Evolutionary conservation across 2,113 vertebrate species (phyloP).

Genomic region (Clupea harengus): DNA sequence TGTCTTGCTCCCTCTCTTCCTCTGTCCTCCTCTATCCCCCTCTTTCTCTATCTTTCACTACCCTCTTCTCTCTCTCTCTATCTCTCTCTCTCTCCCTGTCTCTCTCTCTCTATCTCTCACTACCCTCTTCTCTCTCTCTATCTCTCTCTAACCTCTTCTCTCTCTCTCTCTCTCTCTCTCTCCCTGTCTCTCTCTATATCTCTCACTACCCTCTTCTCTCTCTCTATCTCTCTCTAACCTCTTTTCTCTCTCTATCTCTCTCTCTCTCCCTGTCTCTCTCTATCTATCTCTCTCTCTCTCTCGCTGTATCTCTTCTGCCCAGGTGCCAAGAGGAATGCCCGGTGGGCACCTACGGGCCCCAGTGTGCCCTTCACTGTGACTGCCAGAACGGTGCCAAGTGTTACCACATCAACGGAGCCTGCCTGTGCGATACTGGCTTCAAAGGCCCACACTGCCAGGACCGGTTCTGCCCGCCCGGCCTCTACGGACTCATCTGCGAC

Average conservation of each 20-base stretch:
- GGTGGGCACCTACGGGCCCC: constrained; percentile 85
- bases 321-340: constrained; percentile 98
- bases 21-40: not conserved
- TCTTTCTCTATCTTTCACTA: not conserved
- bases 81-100: not conserved
- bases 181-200: not conserved
- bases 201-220: not conserved
- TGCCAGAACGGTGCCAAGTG: constrained; percentile 93
- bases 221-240: not conserved
- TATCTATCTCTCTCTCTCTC: not conserved
- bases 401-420: constrained; percentile 87
- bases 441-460: constrained; percentile 91
- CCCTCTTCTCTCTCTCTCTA: not conserved
- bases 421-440: constrained; percentile 90
- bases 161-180: not conserved
- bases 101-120: not conserved
- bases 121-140: too few species aligned
- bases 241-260: not conserved
- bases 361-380: constrained; percentile 87
- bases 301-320: not conserved
- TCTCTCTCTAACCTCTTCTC: not conserved
- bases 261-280: not conserved
- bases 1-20: not conserved
- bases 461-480: constrained; percentile 86
- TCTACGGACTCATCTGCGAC: constrained; percentile 91